Evolutionary conservation across 2,113 vertebrate species (phyloP).

Genomic region (Osmerus mordax): DNA sequence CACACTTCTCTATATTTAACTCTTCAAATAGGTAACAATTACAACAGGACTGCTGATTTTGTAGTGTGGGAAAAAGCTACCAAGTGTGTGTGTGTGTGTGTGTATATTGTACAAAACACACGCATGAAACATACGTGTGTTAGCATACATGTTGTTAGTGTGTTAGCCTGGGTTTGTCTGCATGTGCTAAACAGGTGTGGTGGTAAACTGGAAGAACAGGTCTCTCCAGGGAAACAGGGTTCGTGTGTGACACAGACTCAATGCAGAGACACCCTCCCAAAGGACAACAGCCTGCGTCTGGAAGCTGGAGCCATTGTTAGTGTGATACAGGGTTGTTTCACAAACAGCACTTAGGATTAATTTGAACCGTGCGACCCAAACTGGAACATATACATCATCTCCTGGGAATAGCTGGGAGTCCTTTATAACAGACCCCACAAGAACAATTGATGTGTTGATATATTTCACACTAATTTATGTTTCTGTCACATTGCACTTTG

Average conservation of each 20-base stretch:
- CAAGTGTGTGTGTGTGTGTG: background rate
- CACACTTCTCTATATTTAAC: background rate
- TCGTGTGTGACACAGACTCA: background rate
- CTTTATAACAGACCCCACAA: background rate
- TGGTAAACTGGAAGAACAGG: constrained; percentile 1
- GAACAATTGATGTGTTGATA: background rate
- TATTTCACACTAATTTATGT: background rate
- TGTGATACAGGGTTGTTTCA: background rate
- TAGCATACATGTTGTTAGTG: background rate
- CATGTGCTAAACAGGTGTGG: background rate
- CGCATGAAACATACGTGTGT: no score
- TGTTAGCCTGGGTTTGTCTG: background rate
- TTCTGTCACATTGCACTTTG: background rate
- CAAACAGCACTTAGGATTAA: background rate
- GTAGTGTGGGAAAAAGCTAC: background rate
- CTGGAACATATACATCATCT: no score
- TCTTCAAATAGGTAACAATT: background rate
- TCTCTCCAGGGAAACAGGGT: constrained; percentile 10
- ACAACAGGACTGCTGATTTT: background rate
- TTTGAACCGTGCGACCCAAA: no score
- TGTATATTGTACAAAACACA: background rate
- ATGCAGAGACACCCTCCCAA: background rate
- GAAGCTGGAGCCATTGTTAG: background rate
- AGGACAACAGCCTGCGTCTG: background rate
- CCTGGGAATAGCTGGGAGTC: no score